Conservation (phyloP, 2,113 vertebrate genomes). For the Pycnonotus jocosus region DNA sequence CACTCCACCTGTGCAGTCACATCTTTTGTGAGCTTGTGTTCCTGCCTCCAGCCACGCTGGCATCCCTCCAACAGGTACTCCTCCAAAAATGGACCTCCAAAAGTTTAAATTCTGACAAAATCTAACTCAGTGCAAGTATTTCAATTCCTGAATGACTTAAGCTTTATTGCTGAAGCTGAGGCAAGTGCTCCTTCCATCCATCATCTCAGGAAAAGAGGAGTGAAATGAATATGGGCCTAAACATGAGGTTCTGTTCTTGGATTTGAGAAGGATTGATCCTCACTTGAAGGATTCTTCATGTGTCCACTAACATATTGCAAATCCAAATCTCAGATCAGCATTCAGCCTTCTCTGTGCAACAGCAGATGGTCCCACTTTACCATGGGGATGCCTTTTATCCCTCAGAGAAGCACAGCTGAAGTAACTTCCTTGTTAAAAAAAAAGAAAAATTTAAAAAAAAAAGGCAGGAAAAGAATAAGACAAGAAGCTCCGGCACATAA, state of each 20-base stretch:
- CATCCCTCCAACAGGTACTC: not conserved
- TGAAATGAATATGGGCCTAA: not conserved
- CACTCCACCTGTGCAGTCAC: rapidly evolving
- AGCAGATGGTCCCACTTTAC: not conserved
- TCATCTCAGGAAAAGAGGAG: not conserved
- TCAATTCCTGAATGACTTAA: not conserved
- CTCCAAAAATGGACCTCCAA: not conserved
- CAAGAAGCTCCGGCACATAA: not conserved
- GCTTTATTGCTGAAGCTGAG: not conserved
- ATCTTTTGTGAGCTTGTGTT: not conserved
- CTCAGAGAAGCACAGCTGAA: not conserved
- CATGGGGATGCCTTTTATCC: not conserved
- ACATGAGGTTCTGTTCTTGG: not conserved
- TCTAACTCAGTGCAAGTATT: not conserved
- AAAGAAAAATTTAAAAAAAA: not conserved
- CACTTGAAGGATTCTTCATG: not conserved
- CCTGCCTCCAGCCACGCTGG: rapidly evolving
- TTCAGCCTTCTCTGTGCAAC: not conserved
- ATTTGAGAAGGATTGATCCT: not conserved
- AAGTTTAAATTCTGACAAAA: not conserved
- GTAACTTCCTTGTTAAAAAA: not conserved
- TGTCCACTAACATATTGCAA: not conserved
- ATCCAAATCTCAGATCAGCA: not conserved
- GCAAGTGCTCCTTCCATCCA: not conserved
- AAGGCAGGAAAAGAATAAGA: not conserved